Evolutionary conservation across 2,797 vertebrate genomes (phyloP).

Genomic region (Acanthopagrus latus): DNA sequence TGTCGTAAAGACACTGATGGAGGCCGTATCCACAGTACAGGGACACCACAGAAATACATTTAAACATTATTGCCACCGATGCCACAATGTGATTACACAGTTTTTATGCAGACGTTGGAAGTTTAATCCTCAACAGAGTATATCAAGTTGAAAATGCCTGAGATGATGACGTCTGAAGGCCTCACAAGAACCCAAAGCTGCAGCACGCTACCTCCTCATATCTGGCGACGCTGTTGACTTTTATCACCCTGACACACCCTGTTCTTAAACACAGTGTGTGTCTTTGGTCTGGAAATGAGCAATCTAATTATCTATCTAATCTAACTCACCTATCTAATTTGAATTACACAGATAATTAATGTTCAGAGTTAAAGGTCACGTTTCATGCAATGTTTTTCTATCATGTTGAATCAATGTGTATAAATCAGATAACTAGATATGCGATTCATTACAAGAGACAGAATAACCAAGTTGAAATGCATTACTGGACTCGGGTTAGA

Average conservation of each 20-base stretch:
- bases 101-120: slow-evolving; percentile 17
- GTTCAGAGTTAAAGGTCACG: too few relatives aligned
- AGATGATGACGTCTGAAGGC: slow-evolving; percentile 10
- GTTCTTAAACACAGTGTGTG: neutral
- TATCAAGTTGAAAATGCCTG: neutral
- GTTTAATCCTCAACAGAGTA: slow-evolving; percentile 26
- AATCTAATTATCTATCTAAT: too few relatives aligned
- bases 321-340: too few relatives aligned
- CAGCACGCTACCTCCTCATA: neutral
- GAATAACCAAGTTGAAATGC: too few relatives aligned
- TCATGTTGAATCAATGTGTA: too few relatives aligned
- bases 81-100: slow-evolving; percentile 16
- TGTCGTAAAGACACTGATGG: neutral
- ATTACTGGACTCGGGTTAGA: too few relatives aligned
- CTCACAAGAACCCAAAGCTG: slow-evolving; percentile 6
- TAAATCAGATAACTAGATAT: too few relatives aligned
- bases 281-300: neutral
- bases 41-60: neutral
- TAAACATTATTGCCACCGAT: neutral
- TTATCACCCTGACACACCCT: neutral
- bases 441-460: too few relatives aligned
- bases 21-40: neutral
- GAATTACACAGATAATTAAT: too few relatives aligned
- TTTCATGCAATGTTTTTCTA: too few relatives aligned
- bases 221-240: neutral